These are phyloP conservation scores for Ischnura elegans DNA, from an alignment of 2,888 invertebrate species.

Conservation along the genomic window DNA sequence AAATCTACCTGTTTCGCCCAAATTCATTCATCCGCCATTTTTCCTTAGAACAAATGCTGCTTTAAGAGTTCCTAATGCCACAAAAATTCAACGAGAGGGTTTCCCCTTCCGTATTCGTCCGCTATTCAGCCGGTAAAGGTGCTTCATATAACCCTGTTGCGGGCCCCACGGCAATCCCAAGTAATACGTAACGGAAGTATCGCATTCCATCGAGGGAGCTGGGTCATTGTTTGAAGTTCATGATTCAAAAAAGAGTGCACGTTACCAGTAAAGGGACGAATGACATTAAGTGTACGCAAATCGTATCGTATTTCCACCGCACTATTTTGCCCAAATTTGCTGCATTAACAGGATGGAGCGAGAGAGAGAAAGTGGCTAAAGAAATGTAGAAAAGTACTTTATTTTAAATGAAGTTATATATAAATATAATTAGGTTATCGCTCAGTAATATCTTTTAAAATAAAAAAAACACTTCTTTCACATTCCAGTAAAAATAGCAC, in stretches of 20 bases:
- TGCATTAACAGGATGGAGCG: no score
- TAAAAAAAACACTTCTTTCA: no score
- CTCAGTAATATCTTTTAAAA: no score
- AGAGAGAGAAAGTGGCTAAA: no score
- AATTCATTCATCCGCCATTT: slow-evolving; percentile 46
- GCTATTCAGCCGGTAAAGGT: not conserved
- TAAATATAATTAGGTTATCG: no score
- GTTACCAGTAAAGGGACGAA: not conserved
- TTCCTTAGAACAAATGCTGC: not conserved
- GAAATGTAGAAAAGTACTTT: no score
- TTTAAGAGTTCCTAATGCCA: slow-evolving; percentile 41
- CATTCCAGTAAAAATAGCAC: no score
- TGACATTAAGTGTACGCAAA: no score
- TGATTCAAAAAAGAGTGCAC: not conserved
- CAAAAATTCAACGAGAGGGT: slow-evolving; percentile 43
- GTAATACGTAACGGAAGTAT: not conserved
- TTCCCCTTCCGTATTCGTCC: not conserved
- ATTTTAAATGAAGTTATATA: no score
- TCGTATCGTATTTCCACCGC: no score
- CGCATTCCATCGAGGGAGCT: not conserved
- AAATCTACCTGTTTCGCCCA: slow-evolving; percentile 56
- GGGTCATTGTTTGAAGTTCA: not conserved
- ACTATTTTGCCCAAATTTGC: no score
- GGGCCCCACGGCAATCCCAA: not conserved
- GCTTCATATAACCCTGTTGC: not conserved